These are phyloP conservation scores for Eupleurogrammus muticus DNA, from an alignment of 2,797 vertebrate genomes.

Conservation along the genomic window DNA sequence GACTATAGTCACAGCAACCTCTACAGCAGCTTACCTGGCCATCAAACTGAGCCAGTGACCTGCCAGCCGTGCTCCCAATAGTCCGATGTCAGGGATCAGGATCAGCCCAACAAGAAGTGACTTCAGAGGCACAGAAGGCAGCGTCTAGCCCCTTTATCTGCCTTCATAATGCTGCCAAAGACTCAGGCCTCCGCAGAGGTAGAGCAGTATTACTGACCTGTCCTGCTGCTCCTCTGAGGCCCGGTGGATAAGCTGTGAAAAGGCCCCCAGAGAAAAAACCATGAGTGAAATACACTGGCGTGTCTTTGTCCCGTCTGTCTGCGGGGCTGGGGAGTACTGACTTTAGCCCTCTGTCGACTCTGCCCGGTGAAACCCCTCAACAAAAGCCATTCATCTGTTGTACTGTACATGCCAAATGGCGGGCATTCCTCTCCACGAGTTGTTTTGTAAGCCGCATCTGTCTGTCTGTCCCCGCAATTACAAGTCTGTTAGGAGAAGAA, in stretches of 20 bases:
- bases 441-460: constrained; percentile 81
- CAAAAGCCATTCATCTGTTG: constrained; percentile 83
- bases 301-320: constrained; percentile 80
- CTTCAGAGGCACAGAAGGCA: constrained; percentile 77
- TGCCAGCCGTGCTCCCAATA: constrained; percentile 60
- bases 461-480: constrained; percentile 77
- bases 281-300: constrained; percentile 77
- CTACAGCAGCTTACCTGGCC: constrained; percentile 77
- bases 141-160: constrained; percentile 76
- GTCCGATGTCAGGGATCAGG: constrained; percentile 72
- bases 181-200: constrained; percentile 73
- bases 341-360: constrained; percentile 81
- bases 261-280: constrained; percentile 79
- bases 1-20: constrained; percentile 62
- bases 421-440: constrained; percentile 77
- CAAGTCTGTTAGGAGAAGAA: constrained; percentile 82
- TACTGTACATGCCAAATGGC: constrained; percentile 82
- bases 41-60: constrained; percentile 67
- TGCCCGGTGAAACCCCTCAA: constrained; percentile 78
- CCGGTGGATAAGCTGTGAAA: constrained; percentile 81
- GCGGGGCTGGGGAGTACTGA: constrained; percentile 73
- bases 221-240: constrained; percentile 80
- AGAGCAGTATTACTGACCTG: constrained; percentile 79
- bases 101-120: constrained; percentile 72
- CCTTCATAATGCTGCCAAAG: constrained; percentile 76